Percentiles rank a stretch among this genome's conserved stretches.
Conservation (phyloP, 2,113 vertebrate species). For the Malurus melanocephalus region DNA sequence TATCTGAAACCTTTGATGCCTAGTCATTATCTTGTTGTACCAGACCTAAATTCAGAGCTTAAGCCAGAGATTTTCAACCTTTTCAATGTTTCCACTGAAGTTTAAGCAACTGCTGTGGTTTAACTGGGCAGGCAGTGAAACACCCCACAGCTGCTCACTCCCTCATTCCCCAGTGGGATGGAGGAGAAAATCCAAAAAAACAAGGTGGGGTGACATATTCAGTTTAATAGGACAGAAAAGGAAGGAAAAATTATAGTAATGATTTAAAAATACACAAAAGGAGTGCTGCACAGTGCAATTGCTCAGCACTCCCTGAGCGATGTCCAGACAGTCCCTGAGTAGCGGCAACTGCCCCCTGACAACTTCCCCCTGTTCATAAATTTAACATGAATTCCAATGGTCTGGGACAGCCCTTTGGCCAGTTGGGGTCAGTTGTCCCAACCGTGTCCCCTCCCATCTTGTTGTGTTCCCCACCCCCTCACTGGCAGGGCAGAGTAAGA, state of each 20-base stretch:
- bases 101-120: background rate
- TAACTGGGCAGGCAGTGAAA: background rate
- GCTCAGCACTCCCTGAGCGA: accelerated
- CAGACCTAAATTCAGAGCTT: background rate
- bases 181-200: background rate
- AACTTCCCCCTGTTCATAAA: background rate
- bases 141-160: background rate
- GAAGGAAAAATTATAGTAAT: background rate
- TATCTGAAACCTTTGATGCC: background rate
- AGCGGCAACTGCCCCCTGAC: background rate
- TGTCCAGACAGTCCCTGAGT: background rate
- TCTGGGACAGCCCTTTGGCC: background rate
- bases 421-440: background rate
- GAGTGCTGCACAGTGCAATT: background rate
- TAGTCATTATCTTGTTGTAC: background rate
- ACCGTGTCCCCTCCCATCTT: background rate
- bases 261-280: no score
- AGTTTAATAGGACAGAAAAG: background rate
- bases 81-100: background rate
- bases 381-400: accelerated
- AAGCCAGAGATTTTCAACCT: background rate
- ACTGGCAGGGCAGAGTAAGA: accelerated
- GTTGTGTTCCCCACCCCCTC: background rate
- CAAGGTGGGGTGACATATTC: background rate
- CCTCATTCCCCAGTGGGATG: background rate